These are phyloP conservation scores for Linepithema humile DNA, from an alignment of 1,140 invertebrate species.

Conservation along the genomic window DNA sequence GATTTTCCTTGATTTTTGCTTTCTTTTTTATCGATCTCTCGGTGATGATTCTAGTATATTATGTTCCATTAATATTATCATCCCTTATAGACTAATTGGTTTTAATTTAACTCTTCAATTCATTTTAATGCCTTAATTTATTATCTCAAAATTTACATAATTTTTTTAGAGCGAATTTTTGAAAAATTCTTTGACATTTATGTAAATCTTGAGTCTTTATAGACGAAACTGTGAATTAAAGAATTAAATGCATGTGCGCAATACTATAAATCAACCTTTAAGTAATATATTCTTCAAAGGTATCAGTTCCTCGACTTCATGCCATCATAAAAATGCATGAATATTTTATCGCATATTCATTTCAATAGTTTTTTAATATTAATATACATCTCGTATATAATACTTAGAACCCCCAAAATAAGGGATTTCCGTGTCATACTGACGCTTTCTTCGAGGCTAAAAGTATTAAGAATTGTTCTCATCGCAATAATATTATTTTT, in stretches of 20 bases:
- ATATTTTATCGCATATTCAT: not conserved
- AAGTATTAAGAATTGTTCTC: not conserved
- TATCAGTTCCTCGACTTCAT: not conserved
- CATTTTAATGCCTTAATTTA: not conserved
- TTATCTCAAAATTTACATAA: not conserved
- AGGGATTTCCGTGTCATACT: not conserved
- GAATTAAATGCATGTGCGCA: not conserved
- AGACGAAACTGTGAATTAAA: slow-evolving; percentile 2
- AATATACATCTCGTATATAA: slow-evolving; percentile 5
- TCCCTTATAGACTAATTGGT: not conserved
- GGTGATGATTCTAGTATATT: not conserved
- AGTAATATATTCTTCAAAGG: not conserved
- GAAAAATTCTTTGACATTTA: not conserved
- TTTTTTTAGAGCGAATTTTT: not conserved
- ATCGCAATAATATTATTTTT: not conserved
- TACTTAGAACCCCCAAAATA: not conserved
- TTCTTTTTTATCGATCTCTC: not conserved
- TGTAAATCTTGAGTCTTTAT: slow-evolving; percentile 14
- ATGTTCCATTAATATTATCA: not conserved
- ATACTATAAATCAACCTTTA: slow-evolving; percentile 1
- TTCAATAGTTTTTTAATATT: not conserved
- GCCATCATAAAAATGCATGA: not conserved
- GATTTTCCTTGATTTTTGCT: not conserved
- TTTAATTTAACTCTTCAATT: slow-evolving; percentile 3
- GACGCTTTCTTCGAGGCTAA: not conserved